Evolutionary conservation across 2,888 invertebrate species (phyloP).

Genomic region (Himalopsyche anomala): DNA sequence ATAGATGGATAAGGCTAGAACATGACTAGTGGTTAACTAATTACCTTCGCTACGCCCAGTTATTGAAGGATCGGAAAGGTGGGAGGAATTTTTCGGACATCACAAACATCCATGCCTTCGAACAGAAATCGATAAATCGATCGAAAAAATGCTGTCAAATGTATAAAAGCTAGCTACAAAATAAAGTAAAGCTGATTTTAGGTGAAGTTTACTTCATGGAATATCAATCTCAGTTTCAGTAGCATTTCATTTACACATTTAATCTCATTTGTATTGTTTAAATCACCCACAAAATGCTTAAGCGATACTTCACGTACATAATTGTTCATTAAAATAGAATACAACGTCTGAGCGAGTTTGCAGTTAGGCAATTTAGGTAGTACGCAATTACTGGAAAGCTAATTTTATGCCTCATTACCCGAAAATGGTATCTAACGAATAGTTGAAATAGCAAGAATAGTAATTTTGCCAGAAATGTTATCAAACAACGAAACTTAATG

Average conservation of each 20-base stretch:
- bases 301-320: slow-evolving; percentile 12
- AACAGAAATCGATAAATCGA: too few species aligned
- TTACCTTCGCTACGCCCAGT: too few species aligned
- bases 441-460: not conserved
- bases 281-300: not conserved
- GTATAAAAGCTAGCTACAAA: too few species aligned
- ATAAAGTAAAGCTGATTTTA: not conserved
- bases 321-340: not conserved
- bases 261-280: not conserved
- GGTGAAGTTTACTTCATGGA: not conserved
- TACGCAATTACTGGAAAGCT: not conserved
- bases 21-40: too few species aligned
- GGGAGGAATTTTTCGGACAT: too few species aligned
- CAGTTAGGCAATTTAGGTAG: slow-evolving; percentile 7
- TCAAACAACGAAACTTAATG: not conserved
- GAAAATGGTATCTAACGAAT: not conserved
- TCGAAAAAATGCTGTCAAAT: too few species aligned
- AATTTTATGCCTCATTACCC: slow-evolving; percentile 13
- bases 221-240: not conserved
- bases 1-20: too few species aligned
- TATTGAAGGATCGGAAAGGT: too few species aligned
- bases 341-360: not conserved
- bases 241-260: not conserved
- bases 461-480: not conserved
- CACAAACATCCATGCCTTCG: too few species aligned